Percentiles rank a stretch among this genome's conserved stretches.
phyloP scores from a whole-genome alignment of 2,888 invertebrate genomes.

The Lasioglossum pauxillum region DNA sequence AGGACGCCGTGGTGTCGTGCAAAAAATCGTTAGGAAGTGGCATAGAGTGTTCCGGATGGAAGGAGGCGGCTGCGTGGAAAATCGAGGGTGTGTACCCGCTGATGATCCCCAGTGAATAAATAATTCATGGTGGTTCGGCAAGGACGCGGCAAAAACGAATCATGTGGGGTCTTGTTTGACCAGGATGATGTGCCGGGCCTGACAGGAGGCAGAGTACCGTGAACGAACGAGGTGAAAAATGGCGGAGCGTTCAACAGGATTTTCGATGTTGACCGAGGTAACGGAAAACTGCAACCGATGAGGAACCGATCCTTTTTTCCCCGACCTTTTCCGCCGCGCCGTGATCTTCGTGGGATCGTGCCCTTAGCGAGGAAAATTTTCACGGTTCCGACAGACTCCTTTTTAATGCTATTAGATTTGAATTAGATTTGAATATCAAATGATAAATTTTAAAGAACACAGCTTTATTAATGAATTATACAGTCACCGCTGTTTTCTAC shows the following conservation, averaged over 20 bases:
- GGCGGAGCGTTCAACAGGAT: slow-evolving; percentile 73
- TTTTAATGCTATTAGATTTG: background rate
- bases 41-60: slow-evolving; percentile 9
- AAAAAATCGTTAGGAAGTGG: slow-evolving; percentile 9
- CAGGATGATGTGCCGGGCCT: slow-evolving; percentile 74
- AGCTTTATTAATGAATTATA: too few relatives aligned
- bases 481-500: too few relatives aligned
- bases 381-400: background rate
- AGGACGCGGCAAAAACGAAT: slow-evolving; percentile 41
- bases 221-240: slow-evolving; percentile 76
- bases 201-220: slow-evolving; percentile 78
- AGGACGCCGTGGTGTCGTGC: slow-evolving; percentile 14
- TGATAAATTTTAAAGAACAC: too few relatives aligned
- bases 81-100: slow-evolving; percentile 66
- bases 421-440: too few relatives aligned
- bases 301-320: slow-evolving; percentile 20
- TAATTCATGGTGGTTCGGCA: slow-evolving; percentile 72
- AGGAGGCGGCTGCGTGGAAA: slow-evolving; percentile 67
- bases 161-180: slow-evolving; percentile 69
- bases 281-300: slow-evolving; percentile 49
- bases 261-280: slow-evolving; percentile 67
- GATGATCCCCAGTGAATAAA: slow-evolving; percentile 71
- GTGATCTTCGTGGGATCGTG: slow-evolving; percentile 54
- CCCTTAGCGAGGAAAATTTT: background rate
- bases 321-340: slow-evolving; percentile 11